Percentiles rank a stretch among this genome's conserved stretches.
Conservation (phyloP, 2,113 vertebrate species). For the Pelobates fuscus region DNA sequence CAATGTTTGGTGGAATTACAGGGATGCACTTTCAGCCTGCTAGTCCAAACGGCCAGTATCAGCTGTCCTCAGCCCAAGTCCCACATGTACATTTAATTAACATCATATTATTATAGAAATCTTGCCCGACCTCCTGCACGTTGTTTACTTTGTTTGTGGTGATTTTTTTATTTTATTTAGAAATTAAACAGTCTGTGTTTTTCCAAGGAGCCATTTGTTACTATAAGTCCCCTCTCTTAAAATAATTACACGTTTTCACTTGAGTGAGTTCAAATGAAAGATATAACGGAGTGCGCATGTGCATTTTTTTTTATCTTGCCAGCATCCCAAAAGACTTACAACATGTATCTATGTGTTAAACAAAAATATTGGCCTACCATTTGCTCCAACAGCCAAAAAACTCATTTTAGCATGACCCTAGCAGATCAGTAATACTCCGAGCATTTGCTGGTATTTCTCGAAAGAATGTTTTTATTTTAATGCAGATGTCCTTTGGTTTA, state of each 20-base stretch:
- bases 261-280: conserved; percentile 69
- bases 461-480: conserved; percentile 82
- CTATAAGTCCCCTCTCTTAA: conserved; percentile 64
- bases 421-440: conserved; percentile 74
- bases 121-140: conserved; percentile 57
- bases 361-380: conserved; percentile 69
- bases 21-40: too few relatives aligned
- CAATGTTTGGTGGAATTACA: too few relatives aligned
- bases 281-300: conserved; percentile 62
- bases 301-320: conserved; percentile 67
- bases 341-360: conserved; percentile 70
- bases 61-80: too few relatives aligned
- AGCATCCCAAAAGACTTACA: conserved; percentile 67
- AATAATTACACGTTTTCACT: conserved; percentile 71
- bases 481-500: conserved; percentile 81
- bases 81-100: too few relatives aligned
- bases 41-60: too few relatives aligned
- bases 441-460: conserved; percentile 78
- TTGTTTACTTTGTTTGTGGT: conserved; percentile 73
- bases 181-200: conserved; percentile 61
- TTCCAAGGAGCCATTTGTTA: conserved; percentile 69
- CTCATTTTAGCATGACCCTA: conserved; percentile 78
- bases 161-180: conserved; percentile 64
- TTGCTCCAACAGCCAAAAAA: conserved; percentile 70
- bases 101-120: too few relatives aligned